These are phyloP conservation scores for Meloe dianella DNA, from an alignment of 2,888 invertebrate genomes.

Conservation along the genomic window DNA sequence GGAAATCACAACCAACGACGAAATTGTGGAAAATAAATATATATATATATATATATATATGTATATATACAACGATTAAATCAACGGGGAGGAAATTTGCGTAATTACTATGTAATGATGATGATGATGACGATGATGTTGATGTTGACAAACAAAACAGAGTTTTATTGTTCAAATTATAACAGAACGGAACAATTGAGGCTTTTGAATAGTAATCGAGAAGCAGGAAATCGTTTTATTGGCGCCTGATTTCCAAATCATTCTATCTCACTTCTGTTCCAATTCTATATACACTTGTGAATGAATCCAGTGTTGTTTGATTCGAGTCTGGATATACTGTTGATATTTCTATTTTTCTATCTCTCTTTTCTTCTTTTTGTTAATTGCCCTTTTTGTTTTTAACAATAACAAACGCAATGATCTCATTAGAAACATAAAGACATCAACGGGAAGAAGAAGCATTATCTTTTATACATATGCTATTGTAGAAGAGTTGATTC, in stretches of 20 bases:
- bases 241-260: slow-evolving; percentile 7
- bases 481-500: neutral
- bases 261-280: neutral
- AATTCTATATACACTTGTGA: neutral
- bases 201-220: slow-evolving; percentile 8
- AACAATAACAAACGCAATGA: slow-evolving; percentile 3
- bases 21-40: slow-evolving; percentile 5
- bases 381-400: neutral
- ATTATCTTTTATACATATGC: neutral
- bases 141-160: slow-evolving; percentile 2
- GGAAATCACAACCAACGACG: slow-evolving; percentile 9
- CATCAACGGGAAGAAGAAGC: neutral
- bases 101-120: neutral
- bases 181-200: slow-evolving; percentile 1
- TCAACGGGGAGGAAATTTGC: slow-evolving; percentile 4
- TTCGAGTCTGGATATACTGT: neutral
- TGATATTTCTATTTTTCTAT: neutral
- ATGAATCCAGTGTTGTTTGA: slow-evolving; percentile 6
- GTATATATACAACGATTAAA: neutral
- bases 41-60: neutral
- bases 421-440: neutral
- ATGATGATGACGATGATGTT: neutral
- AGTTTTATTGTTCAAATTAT: slow-evolving; percentile 5
- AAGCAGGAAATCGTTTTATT: slow-evolving; percentile 7
- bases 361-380: neutral